These are phyloP conservation scores for Megathymus violae DNA, from an alignment of 1,140 invertebrate species.

Conservation along the genomic window DNA sequence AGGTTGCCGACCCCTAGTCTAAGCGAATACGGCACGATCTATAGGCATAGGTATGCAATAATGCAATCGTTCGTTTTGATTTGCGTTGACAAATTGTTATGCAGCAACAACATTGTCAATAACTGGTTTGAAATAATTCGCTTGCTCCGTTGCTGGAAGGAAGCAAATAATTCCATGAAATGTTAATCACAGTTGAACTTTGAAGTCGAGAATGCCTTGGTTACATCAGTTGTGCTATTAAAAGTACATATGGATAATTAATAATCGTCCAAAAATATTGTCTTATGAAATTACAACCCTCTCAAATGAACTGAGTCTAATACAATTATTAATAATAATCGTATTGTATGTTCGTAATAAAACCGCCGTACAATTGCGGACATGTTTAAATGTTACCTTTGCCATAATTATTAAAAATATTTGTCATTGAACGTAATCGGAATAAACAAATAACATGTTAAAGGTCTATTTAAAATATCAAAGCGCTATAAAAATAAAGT, in stretches of 20 bases:
- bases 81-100: conserved; percentile 40
- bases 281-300: neutral
- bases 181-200: conserved; percentile 28
- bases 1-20: too few relatives aligned
- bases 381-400: too few relatives aligned
- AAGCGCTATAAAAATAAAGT: neutral
- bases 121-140: conserved; percentile 32
- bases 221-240: conserved; percentile 2
- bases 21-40: conserved; percentile 18
- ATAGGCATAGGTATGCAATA: conserved; percentile 27
- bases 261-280: neutral
- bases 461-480: neutral
- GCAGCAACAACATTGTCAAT: conserved; percentile 25
- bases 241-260: conserved; percentile 13
- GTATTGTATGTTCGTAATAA: too few relatives aligned
- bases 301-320: too few relatives aligned
- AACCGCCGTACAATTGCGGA: too few relatives aligned
- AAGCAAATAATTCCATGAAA: conserved; percentile 31
- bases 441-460: neutral
- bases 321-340: too few relatives aligned
- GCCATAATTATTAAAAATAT: too few relatives aligned
- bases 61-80: conserved; percentile 36
- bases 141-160: conserved; percentile 24
- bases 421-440: too few relatives aligned
- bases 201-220: conserved; percentile 23